Conservation (phyloP, 2,113 vertebrate species). For the Tyto alba region DNA sequence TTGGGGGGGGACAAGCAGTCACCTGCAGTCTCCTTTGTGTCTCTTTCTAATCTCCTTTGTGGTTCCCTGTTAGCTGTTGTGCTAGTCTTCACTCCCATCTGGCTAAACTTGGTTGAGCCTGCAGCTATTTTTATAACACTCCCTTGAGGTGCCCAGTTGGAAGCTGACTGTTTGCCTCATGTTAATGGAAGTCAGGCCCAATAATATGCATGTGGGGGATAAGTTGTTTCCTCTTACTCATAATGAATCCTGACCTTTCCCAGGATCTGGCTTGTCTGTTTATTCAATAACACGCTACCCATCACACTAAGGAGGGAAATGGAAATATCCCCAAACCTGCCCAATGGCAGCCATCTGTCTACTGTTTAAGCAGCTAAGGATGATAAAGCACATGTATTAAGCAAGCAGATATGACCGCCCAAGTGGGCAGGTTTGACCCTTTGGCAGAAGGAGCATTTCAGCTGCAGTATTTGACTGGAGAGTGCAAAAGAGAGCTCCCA, state of each 20-base stretch:
- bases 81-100: not conserved
- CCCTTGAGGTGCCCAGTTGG: not conserved
- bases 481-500: not conserved
- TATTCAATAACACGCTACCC: conserved; percentile 4
- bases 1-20: not conserved
- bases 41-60: not conserved
- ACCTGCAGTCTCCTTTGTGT: not conserved
- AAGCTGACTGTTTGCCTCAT: conserved; percentile 1
- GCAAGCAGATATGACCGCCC: not conserved
- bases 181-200: conserved; percentile 36
- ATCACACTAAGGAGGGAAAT: not conserved
- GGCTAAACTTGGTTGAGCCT: not conserved
- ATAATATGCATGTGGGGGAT: not conserved
- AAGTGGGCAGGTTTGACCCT: not conserved
- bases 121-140: conserved; percentile 33
- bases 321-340: not conserved
- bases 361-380: not conserved
- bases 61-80: not conserved
- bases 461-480: not conserved
- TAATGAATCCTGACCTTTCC: conserved; percentile 52
- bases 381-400: not conserved
- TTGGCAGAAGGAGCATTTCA: not conserved
- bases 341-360: not conserved
- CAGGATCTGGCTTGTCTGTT: conserved; percentile 45
- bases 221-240: conserved; percentile 33